Base-by-base conservation (phyloP, 2,797 vertebrate species). In the Adelosebastes latens region DNA sequence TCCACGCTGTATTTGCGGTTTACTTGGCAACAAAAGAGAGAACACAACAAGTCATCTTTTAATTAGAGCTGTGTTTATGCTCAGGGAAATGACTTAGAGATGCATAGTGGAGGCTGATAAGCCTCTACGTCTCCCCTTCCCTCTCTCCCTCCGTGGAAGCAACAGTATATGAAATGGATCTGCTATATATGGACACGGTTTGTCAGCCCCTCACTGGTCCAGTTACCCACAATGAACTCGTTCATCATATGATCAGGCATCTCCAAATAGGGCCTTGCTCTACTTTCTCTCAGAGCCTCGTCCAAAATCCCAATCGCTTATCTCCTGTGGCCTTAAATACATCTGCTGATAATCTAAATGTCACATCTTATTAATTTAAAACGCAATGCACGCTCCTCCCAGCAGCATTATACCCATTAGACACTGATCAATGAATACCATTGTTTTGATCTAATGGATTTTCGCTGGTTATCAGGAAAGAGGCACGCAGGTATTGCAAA, bases 341-440 rank as follows among this genome's bases (percentile, higher is more conserved):
- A 93, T 90, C 89, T 90, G 88, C 87, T 89, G 85, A 93, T 93
- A 90, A 93, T 93, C 89, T 75, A 79, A 88, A 88, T 89, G 91
- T 81, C 87, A 90, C 89, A 88, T 90, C 83, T 79, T 84, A 91
- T 93, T 91, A 92, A 88, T 66, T 84, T 80, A 79, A 83, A 91
- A 89, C 65, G 79, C 61, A 75, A 69, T 72, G 58, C 81, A 72
- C 25, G 76, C 79, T 82, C 80, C 80, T 83, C 86, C 80, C 70
- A 79, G 73, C 88, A 85, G 77, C 89, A 85, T 82, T 74, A 83
- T 67, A 87, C 39, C 85, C 88, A 90, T 90, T 88, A 90, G 71
- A 77, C 62, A 9, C 75, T 78, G 81, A 92, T 92, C 88, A 83
- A 90, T 92, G 85, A 89, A 90, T 88, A 79, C 61, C 55, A 66